Percentiles rank a stretch among this genome's conserved stretches.
These are phyloP conservation scores for Rhodinocichla rosea DNA, from an alignment of 2,113 vertebrate species.

Conservation along the genomic window DNA sequence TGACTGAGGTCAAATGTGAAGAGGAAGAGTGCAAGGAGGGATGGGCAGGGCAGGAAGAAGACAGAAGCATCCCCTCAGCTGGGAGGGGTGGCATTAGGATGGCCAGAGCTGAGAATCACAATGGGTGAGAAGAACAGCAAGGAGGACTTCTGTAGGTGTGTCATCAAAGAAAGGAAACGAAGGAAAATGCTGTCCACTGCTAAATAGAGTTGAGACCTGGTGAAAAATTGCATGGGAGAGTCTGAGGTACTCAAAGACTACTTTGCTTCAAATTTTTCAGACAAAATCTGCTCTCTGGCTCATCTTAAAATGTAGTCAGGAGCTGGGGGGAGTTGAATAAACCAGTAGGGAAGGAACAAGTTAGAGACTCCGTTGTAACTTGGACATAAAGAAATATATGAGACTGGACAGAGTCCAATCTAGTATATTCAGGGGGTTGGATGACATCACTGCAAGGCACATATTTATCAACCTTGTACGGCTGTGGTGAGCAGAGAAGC, in stretches of 20 bases:
- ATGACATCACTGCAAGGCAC: not conserved
- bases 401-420: not conserved
- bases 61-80: not conserved
- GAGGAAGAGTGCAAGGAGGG: not conserved
- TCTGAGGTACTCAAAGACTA: not conserved
- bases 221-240: not conserved
- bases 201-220: not conserved
- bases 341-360: not conserved
- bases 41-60: not conserved
- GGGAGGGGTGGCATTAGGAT: not conserved
- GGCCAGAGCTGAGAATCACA: not conserved
- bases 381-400: not conserved
- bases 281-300: not conserved
- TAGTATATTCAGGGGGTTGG: not conserved
- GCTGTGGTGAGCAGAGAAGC: not conserved
- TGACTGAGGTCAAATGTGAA: not conserved
- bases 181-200: not conserved
- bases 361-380: not conserved
- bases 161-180: not conserved
- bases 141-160: not conserved
- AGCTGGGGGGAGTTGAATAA: not conserved
- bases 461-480: not conserved
- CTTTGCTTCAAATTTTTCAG: not conserved
- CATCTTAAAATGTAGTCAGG: not conserved
- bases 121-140: not conserved